Evolutionary conservation across 1,140 invertebrate species (phyloP).

Genomic region (Drosophila eugracilis): DNA sequence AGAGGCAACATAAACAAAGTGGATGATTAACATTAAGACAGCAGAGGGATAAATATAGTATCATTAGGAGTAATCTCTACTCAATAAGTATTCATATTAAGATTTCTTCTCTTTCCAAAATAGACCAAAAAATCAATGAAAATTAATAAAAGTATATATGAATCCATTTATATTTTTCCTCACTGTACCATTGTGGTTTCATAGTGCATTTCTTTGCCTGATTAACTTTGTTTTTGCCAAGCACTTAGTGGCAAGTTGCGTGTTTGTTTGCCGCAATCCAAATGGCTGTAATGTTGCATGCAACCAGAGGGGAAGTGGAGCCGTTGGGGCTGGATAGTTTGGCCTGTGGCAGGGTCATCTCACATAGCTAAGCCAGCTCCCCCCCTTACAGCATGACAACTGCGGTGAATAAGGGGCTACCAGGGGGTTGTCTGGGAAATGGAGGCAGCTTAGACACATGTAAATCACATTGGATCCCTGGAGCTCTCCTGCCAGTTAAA

Average conservation of each 20-base stretch:
- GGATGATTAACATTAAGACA: slow-evolving; percentile 21
- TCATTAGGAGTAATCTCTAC: no score
- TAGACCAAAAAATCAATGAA: no score
- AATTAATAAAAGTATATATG: no score
- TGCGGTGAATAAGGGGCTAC: slow-evolving; percentile 7
- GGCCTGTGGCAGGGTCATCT: slow-evolving; percentile 38
- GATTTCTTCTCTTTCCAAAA: no score
- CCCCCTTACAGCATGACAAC: slow-evolving; percentile 22
- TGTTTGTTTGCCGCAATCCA: slow-evolving; percentile 44
- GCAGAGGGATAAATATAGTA: not conserved
- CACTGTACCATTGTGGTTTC: slow-evolving; percentile 11
- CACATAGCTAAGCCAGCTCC: slow-evolving; percentile 28
- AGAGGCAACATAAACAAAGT: slow-evolving; percentile 11
- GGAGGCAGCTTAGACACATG: slow-evolving; percentile 49
- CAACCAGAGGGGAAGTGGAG: slow-evolving; percentile 14
- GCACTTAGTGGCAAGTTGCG: slow-evolving; percentile 46
- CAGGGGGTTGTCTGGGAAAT: not conserved
- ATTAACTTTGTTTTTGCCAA: slow-evolving; percentile 35
- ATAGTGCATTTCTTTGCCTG: slow-evolving; percentile 27
- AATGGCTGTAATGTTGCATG: slow-evolving; percentile 35
- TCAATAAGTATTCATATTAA: no score
- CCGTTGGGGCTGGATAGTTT: not conserved
- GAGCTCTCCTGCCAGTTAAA: slow-evolving; percentile 37
- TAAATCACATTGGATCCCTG: slow-evolving; percentile 61
- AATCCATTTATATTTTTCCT: no score